These are phyloP conservation scores for Rissa tridactyla DNA, from an alignment of 2,113 vertebrate species.

Conservation along the genomic window DNA sequence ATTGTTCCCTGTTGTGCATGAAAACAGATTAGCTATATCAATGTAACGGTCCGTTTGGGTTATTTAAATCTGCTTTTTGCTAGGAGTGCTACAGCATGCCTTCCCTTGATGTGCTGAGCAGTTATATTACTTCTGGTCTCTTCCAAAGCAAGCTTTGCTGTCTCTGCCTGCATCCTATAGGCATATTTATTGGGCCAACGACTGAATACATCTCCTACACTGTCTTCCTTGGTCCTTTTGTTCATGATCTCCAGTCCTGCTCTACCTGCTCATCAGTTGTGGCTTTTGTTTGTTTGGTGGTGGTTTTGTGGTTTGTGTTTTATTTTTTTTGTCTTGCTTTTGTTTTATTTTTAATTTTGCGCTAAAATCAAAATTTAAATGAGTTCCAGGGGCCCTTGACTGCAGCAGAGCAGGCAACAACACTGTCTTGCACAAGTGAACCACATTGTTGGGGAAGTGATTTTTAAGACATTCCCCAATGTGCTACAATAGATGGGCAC, in stretches of 20 bases:
- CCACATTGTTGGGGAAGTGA: not conserved
- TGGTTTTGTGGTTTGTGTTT: accelerated
- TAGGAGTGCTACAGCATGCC: not conserved
- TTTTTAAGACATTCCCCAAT: not conserved
- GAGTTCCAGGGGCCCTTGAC: not conserved
- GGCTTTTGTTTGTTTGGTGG: accelerated
- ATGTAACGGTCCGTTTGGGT: not conserved
- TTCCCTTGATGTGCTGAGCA: not conserved
- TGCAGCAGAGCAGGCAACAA: not conserved
- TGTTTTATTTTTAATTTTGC: not conserved
- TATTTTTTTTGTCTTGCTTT: not conserved
- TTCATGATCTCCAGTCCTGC: not conserved
- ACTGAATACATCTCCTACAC: not conserved
- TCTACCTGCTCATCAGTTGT: not conserved
- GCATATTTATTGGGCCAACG: accelerated
- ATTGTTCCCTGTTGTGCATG: not conserved
- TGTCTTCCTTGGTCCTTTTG: not conserved
- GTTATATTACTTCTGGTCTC: not conserved
- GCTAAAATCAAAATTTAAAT: not conserved
- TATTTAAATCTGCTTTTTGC: not conserved
- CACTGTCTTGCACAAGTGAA: not conserved
- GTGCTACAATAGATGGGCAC: not conserved
- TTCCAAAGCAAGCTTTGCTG: not conserved
- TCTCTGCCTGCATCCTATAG: not conserved
- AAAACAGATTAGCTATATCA: not conserved